Percentiles rank a stretch among this genome's conserved stretches.
Conservation (phyloP, 2,888 invertebrate species). For the Deilephila porcellus region DNA sequence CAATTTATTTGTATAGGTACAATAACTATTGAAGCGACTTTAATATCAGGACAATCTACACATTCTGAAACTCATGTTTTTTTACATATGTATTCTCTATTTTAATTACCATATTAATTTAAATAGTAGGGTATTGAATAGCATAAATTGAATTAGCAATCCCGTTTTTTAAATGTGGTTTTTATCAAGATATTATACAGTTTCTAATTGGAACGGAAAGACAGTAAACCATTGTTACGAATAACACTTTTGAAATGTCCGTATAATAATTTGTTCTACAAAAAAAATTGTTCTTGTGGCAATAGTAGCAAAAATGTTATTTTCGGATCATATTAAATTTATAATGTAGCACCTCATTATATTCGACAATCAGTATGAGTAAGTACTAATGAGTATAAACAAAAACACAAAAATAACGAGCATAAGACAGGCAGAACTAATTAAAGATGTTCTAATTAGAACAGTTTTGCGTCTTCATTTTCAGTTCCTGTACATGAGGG, state of each 20-base stretch:
- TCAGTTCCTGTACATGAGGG: not conserved
- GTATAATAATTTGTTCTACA: not conserved
- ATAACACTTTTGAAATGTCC: not conserved
- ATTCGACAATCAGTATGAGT: not conserved
- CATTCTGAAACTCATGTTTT: too few relatives aligned
- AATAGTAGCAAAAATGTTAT: not conserved
- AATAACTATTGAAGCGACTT: too few relatives aligned
- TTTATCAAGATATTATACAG: not conserved
- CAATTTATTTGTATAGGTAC: too few relatives aligned
- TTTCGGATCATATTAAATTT: not conserved
- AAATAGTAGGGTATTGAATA: too few relatives aligned
- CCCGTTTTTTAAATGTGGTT: too few relatives aligned
- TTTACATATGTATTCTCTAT: too few relatives aligned
- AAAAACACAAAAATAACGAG: not conserved
- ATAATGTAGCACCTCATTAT: not conserved
- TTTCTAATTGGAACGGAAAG: not conserved
- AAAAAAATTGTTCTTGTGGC: not conserved
- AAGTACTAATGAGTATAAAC: not conserved
- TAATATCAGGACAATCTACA: too few relatives aligned
- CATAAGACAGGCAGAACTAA: not conserved
- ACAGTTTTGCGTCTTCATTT: slow-evolving; percentile 1
- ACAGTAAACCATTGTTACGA: not conserved
- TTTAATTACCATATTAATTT: too few relatives aligned
- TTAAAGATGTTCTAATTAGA: slow-evolving; percentile 1
- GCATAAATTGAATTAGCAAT: too few relatives aligned